These are phyloP conservation scores for Ammospiza nelsoni DNA, from an alignment of 2,113 vertebrate genomes.

Conservation along the genomic window DNA sequence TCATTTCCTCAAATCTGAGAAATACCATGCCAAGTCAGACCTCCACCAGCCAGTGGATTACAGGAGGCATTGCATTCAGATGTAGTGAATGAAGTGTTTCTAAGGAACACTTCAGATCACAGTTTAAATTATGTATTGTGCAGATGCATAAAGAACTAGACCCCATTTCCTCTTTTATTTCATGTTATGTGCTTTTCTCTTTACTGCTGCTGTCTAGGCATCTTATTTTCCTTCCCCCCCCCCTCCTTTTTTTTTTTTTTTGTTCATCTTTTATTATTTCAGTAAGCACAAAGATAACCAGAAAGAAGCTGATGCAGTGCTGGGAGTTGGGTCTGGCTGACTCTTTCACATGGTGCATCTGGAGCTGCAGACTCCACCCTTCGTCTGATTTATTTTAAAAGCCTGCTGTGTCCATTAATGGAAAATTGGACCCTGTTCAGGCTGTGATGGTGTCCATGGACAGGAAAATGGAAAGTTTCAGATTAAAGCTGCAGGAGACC, in stretches of 20 bases:
- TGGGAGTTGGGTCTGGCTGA: not conserved
- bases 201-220: not conserved
- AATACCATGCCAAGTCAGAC: not conserved
- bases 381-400: constrained; percentile 18
- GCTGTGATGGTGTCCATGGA: constrained; percentile 7
- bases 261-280: not conserved
- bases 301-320: not conserved
- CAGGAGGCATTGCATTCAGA: not conserved
- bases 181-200: not conserved
- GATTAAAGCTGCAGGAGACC: constrained; percentile 36
- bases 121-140: not conserved
- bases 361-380: constrained; percentile 11
- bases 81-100: not conserved
- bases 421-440: constrained; percentile 43
- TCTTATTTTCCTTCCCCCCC: not conserved
- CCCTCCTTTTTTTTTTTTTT: not conserved
- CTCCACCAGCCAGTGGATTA: not conserved
- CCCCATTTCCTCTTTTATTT: not conserved
- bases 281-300: not conserved
- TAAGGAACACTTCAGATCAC: not conserved
- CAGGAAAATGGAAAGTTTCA: constrained; percentile 58
- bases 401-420: constrained; percentile 35
- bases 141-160: not conserved
- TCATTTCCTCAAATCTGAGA: not conserved
- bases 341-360: not conserved